phyloP scores from a whole-genome alignment of 2,113 vertebrate species.

The Muscicapa adusta region DNA sequence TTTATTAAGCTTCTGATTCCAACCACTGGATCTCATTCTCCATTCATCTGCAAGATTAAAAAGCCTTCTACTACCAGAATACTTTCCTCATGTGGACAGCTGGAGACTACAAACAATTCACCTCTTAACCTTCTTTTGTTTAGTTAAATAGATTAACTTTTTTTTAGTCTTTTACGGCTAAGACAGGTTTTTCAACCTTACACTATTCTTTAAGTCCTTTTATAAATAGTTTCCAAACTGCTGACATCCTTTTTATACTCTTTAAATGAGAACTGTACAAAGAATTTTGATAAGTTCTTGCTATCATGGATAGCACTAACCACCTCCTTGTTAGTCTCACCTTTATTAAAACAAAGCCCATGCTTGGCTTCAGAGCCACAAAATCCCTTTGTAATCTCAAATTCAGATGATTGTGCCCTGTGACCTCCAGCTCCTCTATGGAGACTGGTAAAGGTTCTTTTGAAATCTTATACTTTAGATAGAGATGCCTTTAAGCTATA shows the following conservation, averaged over 20 bases:
- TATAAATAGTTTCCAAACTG: background rate
- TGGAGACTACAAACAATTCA: constrained; percentile 2
- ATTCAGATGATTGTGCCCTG: background rate
- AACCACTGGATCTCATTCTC: background rate
- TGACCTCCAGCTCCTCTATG: background rate
- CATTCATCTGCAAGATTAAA: constrained; percentile 14
- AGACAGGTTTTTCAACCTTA: background rate
- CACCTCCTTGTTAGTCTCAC: background rate
- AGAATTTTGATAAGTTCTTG: background rate
- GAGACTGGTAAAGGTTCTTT: background rate
- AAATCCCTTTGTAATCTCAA: background rate
- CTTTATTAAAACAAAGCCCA: background rate
- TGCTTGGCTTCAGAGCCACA: background rate
- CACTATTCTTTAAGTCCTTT: background rate
- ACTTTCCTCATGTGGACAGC: background rate
- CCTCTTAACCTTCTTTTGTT: constrained; percentile 11
- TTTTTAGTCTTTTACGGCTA: background rate
- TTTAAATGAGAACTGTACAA: background rate
- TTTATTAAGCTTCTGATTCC: constrained; percentile 5
- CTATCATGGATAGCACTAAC: background rate
- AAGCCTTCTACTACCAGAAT: background rate
- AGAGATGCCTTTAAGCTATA: background rate
- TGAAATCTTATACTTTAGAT: background rate
- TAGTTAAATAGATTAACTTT: background rate
- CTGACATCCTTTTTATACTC: background rate